These are phyloP conservation scores for fruit fly (Drosophila melanogaster) DNA, from an alignment of 1,140 invertebrate species.

Conservation along the genomic window Release_6_plus_ISO1_MT NT_033777.3:16503501-16504000, in stretches of 20 bases:
- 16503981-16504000: no score
- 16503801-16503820: no score
- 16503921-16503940: no score
- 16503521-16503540: conserved; percentile 60
- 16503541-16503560: conserved; percentile 53
- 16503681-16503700: conserved; percentile 15
- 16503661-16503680: conserved; percentile 5
- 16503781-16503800: background rate
- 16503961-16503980: no score
- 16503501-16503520: conserved; percentile 71
- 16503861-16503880: no score
- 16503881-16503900: no score
- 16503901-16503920: no score
- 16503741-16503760: background rate
- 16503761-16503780: background rate
- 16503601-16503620: conserved; percentile 21
- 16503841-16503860: no score
- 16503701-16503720: conserved; percentile 29
- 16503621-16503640: conserved; percentile 32
- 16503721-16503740: conserved; percentile 2
- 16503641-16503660: conserved; percentile 32
- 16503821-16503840: no score
- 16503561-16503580: conserved; percentile 2
- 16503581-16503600: conserved; percentile 58
- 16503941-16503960: no score